These are phyloP conservation scores for Lepidurus couesii DNA, from an alignment of 1,140 invertebrate species.

Conservation along the genomic window DNA sequence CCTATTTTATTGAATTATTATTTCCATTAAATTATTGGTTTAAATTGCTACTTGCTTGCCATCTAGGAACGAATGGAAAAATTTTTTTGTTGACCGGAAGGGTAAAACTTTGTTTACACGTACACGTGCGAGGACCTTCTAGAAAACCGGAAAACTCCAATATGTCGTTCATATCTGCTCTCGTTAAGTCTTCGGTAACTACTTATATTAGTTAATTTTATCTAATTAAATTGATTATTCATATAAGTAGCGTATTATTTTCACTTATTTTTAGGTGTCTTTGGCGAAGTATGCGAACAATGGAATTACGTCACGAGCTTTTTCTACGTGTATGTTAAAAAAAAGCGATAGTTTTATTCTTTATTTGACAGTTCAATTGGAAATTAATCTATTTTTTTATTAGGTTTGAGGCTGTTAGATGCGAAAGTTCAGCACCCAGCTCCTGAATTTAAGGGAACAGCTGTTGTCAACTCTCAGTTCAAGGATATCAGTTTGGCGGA, in stretches of 20 bases:
- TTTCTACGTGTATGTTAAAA: neutral
- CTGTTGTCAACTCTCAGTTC: constrained; percentile 54
- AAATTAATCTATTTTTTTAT: neutral
- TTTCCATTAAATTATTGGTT: too few relatives aligned
- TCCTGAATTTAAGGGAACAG: constrained; percentile 52
- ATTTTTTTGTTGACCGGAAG: too few relatives aligned
- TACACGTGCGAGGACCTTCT: constrained; percentile 6
- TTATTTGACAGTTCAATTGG: neutral
- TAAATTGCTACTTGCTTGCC: too few relatives aligned
- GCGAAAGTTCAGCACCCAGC: constrained; percentile 46
- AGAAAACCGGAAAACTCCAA: neutral
- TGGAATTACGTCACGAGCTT: neutral
- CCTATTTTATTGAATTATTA: too few relatives aligned
- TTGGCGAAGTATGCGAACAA: neutral
- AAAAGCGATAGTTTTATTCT: neutral
- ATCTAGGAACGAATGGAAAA: too few relatives aligned
- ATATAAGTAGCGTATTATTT: neutral
- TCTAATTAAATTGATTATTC: too few relatives aligned
- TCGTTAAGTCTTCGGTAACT: neutral
- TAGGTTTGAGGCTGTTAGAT: constrained; percentile 29
- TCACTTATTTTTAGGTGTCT: neutral
- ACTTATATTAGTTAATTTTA: neutral
- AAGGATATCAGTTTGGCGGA: constrained; percentile 53
- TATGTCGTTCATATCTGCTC: neutral
- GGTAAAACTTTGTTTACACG: neutral